Evolutionary conservation across 1,140 invertebrate genomes (phyloP).

Genomic region (Cydia splendana): DNA sequence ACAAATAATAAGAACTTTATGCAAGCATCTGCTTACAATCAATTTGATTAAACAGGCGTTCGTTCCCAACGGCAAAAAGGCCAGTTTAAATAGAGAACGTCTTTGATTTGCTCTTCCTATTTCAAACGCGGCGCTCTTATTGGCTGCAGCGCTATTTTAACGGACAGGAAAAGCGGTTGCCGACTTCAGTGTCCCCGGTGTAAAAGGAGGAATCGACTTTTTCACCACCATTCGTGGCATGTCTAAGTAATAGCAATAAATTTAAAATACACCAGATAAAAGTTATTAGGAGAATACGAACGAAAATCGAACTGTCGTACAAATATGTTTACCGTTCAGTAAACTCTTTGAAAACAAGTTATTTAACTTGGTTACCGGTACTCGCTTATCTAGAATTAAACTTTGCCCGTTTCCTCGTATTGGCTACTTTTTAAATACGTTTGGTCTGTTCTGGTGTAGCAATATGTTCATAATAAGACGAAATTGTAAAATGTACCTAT

Average conservation of each 20-base stretch:
- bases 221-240: neutral
- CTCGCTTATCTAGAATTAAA: conserved; percentile 19
- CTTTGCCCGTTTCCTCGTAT: neutral
- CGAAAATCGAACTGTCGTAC: neutral
- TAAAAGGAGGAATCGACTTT: neutral
- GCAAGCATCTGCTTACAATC: conserved; percentile 12
- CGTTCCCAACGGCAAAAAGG: conserved; percentile 12
- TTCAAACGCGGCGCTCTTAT: conserved; percentile 19
- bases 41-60: neutral
- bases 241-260: neutral
- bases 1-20: neutral
- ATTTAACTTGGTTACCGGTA: neutral
- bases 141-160: conserved; percentile 16
- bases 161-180: conserved; percentile 8
- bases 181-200: neutral
- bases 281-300: neutral
- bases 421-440: neutral
- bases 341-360: neutral
- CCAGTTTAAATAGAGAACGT: conserved; percentile 16
- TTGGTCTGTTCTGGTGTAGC: too few relatives aligned
- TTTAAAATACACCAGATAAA: neutral
- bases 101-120: conserved; percentile 20
- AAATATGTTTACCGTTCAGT: neutral
- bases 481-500: neutral
- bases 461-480: neutral